Evolutionary conservation across 2,888 invertebrate genomes (phyloP), one percentile per base, ranked within the genome.

Genomic region (Orchestes rusci): DNA sequence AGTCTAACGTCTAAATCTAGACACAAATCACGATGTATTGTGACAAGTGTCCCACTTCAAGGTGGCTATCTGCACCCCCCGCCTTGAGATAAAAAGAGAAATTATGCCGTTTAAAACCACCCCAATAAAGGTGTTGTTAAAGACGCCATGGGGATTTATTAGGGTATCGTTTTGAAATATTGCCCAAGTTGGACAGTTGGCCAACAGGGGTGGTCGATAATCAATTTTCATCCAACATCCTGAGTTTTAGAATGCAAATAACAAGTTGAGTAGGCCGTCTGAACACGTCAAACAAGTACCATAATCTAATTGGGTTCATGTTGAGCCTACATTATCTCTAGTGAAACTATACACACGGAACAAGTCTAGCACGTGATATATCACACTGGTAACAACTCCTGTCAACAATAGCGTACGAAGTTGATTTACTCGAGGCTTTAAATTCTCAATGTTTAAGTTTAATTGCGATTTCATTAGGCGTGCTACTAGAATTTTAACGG

Each of bases 311-410:
- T n/a, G n/a, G n/a, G n/a, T n/a, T n/a, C n/a, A n/a, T n/a, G n/a
- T n/a, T n/a, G n/a, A n/a, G n/a, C n/a, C n/a, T n/a, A n/a, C n/a
- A n/a, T n/a, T n/a, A n/a, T n/a, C n/a, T n/a, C n/a, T n/a, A n/a
- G n/a, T n/a, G n/a, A n/a, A n/a, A n/a, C n/a, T n/a, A n/a, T 47
- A 47, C 43, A 43, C 35, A 35, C 39, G 39, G 39, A 43, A 43
- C 37, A 23, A 23, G 16, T 30, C 30, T 27, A 39, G 39, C 39
- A 43, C 33, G 17, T 36, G 30, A 47, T 47, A 43, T 42, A 47
- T 47, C 47, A 43, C 47, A 43, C 43, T 35, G 43, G 47, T 39
- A 47, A 47, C 47, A 47, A 39, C 39, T 42, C 43, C 47, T 47
- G 47, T 47, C 47, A 39, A 38, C 47, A 17, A 38, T 31, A 39